These are phyloP conservation scores for Porites evermanni DNA, from an alignment of 92 coral and sea anemone genomes.

Conservation along the genomic window DNA sequence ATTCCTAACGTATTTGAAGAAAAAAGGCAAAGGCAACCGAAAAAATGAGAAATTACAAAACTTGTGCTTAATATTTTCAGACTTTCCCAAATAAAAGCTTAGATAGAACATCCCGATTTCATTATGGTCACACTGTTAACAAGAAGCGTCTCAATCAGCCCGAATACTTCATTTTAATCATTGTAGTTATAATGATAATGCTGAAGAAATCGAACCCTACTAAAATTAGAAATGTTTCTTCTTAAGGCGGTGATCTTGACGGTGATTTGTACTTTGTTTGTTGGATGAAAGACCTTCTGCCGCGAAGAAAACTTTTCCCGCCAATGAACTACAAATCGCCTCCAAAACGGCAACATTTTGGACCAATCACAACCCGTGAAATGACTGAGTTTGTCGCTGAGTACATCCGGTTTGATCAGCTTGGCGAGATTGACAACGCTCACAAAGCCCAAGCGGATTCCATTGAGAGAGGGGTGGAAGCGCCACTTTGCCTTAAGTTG, in stretches of 20 bases:
- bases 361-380: slow-evolving; percentile 79
- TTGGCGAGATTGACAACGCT: slow-evolving; percentile 95
- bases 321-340: slow-evolving; percentile 95
- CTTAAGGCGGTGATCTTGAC: slow-evolving; percentile 94
- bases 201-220: too few species aligned
- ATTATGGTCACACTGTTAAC: too few species aligned
- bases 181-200: too few species aligned
- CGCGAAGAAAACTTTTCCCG: slow-evolving; percentile 55
- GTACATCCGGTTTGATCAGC: slow-evolving; percentile 87
- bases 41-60: too few species aligned
- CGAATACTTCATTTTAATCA: too few species aligned
- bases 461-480: slow-evolving; percentile 79
- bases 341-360: slow-evolving; percentile 54
- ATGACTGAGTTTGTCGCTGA: slow-evolving; percentile 89
- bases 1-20: too few species aligned
- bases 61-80: too few species aligned
- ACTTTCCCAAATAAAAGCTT: too few species aligned
- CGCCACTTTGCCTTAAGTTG: slow-evolving; percentile 73
- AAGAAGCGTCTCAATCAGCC: too few species aligned
- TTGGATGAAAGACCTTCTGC: slow-evolving; percentile 87
- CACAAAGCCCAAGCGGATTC: slow-evolving; percentile 95
- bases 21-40: too few species aligned
- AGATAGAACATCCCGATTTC: too few species aligned
- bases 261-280: slow-evolving; percentile 98
- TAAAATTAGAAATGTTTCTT: not conserved